These are phyloP conservation scores for Lucifuga dentata DNA, from an alignment of 2,113 vertebrate genomes.

Conservation along the genomic window DNA sequence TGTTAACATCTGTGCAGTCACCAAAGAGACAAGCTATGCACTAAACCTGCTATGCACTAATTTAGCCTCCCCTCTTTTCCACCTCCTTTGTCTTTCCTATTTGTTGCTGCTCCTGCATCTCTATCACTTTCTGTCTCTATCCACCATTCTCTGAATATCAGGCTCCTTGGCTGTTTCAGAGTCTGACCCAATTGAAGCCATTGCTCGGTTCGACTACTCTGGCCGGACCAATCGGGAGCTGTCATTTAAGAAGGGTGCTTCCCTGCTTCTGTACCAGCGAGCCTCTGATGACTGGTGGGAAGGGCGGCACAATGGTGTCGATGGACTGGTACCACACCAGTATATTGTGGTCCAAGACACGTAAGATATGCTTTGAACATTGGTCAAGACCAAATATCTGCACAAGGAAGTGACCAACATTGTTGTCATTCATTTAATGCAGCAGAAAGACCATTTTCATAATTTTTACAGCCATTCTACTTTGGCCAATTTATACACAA, in stretches of 20 bases:
- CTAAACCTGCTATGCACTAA: conserved; percentile 76
- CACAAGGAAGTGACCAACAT: background rate
- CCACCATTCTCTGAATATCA: conserved; percentile 70
- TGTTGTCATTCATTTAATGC: background rate
- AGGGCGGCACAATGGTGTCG: conserved; percentile 91
- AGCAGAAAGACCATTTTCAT: background rate
- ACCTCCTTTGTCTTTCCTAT: conserved; percentile 6
- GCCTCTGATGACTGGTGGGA: conserved; percentile 98
- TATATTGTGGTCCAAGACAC: conserved; percentile 95
- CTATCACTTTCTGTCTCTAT: conserved; percentile 45
- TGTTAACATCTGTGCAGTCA: conserved; percentile 34
- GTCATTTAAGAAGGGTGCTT: conserved; percentile 94
- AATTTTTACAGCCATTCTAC: background rate
- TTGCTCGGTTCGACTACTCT: conserved; percentile 94
- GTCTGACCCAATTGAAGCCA: conserved; percentile 92
- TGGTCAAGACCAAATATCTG: background rate
- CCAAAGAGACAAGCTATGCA: conserved; percentile 52
- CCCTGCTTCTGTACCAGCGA: conserved; percentile 90
- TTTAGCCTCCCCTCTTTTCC: conserved; percentile 41
- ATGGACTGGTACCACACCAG: conserved; percentile 95
- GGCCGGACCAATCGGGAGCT: conserved; percentile 93
- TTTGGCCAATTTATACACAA: background rate
- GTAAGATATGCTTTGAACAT: conserved; percentile 80
- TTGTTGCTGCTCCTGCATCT: conserved; percentile 23
- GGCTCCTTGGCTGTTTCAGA: conserved; percentile 87